Evolutionary conservation across 1,140 invertebrate genomes (phyloP).

Genomic region (Potamilus streckersoni): DNA sequence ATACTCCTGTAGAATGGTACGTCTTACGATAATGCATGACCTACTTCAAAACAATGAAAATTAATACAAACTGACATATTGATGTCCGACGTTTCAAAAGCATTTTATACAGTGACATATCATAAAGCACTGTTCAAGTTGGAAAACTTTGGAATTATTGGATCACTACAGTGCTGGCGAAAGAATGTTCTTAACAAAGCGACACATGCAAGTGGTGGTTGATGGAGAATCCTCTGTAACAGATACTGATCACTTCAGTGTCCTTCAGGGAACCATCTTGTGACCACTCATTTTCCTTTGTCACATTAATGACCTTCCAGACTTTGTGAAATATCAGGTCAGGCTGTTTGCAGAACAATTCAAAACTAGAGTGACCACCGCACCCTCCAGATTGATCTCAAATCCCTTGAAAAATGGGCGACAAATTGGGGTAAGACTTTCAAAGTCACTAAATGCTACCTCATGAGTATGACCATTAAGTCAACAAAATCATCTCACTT

Average conservation of each 20-base stretch:
- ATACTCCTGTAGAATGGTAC: no score
- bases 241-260: slow-evolving; percentile 10
- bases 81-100: slow-evolving; percentile 7
- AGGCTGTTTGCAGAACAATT: neutral
- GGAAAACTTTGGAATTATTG: slow-evolving; percentile 8
- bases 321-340: slow-evolving; percentile 4
- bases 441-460: no score
- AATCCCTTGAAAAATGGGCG: no score
- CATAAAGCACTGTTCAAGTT: no score
- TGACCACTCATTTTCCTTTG: slow-evolving; percentile 32
- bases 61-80: no score
- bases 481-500: no score
- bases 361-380: no score
- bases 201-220: slow-evolving; percentile 18
- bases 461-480: no score
- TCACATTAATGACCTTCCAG: slow-evolving; percentile 30
- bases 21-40: no score
- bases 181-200: slow-evolving; percentile 2
- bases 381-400: no score
- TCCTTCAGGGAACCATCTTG: slow-evolving; percentile 34
- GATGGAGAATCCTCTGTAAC: slow-evolving; percentile 14
- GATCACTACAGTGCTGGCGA: neutral
- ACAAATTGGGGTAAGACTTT: no score
- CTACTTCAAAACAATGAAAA: no score
- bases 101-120: neutral